Percentiles rank a stretch among this genome's conserved stretches.
Conservation (phyloP, 2,888 invertebrate species). For the Calameuta pallipes region DNA sequence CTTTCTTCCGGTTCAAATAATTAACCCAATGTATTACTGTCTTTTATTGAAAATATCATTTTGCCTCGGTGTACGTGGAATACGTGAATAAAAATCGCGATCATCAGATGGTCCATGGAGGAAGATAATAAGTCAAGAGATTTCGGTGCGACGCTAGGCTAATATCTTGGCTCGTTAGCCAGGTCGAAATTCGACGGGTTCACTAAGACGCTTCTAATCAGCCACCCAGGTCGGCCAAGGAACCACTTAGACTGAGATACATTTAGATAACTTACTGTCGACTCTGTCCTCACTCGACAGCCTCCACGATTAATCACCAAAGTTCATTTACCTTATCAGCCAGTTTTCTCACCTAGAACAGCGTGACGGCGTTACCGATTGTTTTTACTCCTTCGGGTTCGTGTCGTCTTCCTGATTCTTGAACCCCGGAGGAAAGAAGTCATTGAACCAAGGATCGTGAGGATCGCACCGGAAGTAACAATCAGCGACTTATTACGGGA, state of each 20-base stretch:
- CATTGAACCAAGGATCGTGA: slow-evolving; percentile 11
- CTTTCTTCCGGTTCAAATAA: not conserved
- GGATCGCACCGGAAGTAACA: slow-evolving; percentile 15
- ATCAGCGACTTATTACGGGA: not conserved
- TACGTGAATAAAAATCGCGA: not conserved
- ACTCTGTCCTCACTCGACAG: not conserved
- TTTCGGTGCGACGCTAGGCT: not conserved
- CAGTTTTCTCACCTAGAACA: not conserved
- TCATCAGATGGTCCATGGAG: not conserved
- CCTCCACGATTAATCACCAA: not conserved
- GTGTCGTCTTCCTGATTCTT: not conserved
- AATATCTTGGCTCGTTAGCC: slow-evolving; percentile 3
- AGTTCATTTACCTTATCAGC: not conserved
- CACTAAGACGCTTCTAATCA: not conserved
- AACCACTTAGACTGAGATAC: not conserved
- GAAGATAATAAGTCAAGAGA: not conserved
- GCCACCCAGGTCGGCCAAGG: not conserved
- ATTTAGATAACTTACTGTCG: not conserved
- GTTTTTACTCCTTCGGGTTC: not conserved
- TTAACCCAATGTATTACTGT: not conserved
- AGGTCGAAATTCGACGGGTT: slow-evolving; percentile 1
- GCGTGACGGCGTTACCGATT: not conserved
- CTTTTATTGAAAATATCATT: not conserved
- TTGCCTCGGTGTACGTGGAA: not conserved
- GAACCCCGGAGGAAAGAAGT: not conserved